These are phyloP conservation scores for Umimayanthus chanpuru DNA, from an alignment of 92 coral and sea anemone species.

Conservation along the genomic window DNA sequence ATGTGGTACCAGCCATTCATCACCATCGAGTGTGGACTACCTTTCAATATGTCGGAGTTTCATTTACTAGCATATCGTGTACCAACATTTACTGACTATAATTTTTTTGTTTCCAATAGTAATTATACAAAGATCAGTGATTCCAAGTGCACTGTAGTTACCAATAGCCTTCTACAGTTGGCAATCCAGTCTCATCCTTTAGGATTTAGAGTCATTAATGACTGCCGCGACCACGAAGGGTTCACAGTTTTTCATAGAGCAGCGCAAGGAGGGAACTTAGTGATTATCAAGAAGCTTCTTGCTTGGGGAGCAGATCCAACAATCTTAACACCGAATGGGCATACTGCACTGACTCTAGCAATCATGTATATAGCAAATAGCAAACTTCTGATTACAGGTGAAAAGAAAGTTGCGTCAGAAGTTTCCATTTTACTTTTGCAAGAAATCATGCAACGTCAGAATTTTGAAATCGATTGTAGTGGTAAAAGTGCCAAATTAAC, in stretches of 20 bases:
- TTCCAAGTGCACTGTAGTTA: too few relatives aligned
- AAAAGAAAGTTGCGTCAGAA: neutral
- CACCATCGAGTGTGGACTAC: slow-evolving; percentile 57
- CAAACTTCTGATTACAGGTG: neutral
- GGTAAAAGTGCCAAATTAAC: neutral
- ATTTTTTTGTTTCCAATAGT: too few relatives aligned
- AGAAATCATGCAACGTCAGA: neutral
- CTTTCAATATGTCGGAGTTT: slow-evolving; percentile 57
- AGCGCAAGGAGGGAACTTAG: slow-evolving; percentile 74
- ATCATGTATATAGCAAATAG: neutral
- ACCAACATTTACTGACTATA: neutral
- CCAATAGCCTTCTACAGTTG: too few relatives aligned
- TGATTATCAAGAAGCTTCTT: slow-evolving; percentile 47
- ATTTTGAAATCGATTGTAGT: neutral
- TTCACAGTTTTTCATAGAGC: slow-evolving; percentile 77
- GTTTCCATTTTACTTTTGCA: neutral
- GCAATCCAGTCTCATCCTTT: slow-evolving; percentile 16
- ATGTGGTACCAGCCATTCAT: slow-evolving; percentile 42
- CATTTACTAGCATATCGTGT: slow-evolving; percentile 64
- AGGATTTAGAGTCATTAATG: slow-evolving; percentile 37
- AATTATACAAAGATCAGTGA: too few relatives aligned
- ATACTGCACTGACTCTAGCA: neutral
- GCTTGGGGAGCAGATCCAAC: slow-evolving; percentile 56
- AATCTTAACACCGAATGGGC: slow-evolving; percentile 33
- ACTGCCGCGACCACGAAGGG: slow-evolving; percentile 75